Percentiles rank a stretch among this genome's conserved stretches.
These are phyloP conservation scores for Entomyzon cyanotis DNA, from an alignment of 2,113 vertebrate species.

Conservation along the genomic window DNA sequence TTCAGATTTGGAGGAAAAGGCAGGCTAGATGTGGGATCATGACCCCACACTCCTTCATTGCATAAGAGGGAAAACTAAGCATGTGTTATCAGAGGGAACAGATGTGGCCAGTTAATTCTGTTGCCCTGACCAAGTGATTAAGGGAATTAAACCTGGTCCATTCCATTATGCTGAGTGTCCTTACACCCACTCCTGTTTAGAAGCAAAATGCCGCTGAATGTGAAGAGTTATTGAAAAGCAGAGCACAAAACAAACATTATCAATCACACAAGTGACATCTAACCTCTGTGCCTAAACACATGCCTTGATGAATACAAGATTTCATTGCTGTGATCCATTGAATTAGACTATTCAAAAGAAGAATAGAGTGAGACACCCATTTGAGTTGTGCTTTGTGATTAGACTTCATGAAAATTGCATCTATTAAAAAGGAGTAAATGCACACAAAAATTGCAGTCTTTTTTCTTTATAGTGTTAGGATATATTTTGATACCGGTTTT, in stretches of 20 bases:
- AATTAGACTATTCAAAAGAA: slow-evolving; percentile 52
- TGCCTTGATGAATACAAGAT: slow-evolving; percentile 31
- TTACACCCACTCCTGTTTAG: slow-evolving; percentile 67
- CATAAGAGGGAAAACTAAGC: slow-evolving; percentile 50
- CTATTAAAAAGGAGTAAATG: slow-evolving; percentile 35
- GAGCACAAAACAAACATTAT: slow-evolving; percentile 68
- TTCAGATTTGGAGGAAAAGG: background rate
- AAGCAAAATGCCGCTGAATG: slow-evolving; percentile 58
- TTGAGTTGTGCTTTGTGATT: slow-evolving; percentile 46
- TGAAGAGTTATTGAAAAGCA: slow-evolving; percentile 68
- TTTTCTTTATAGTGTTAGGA: background rate
- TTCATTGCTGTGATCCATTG: slow-evolving; percentile 27
- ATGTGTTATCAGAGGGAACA: slow-evolving; percentile 64
- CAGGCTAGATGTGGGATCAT: slow-evolving; percentile 10
- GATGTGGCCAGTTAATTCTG: slow-evolving; percentile 79
- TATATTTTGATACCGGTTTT: slow-evolving; percentile 22
- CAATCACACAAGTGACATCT: slow-evolving; percentile 70
- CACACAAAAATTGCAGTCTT: background rate
- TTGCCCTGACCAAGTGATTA: slow-evolving; percentile 78
- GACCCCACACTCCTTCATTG: slow-evolving; percentile 45
- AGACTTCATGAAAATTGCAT: slow-evolving; percentile 35
- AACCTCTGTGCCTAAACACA: slow-evolving; percentile 63
- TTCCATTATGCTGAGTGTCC: slow-evolving; percentile 76
- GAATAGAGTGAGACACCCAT: background rate
- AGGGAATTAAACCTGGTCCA: slow-evolving; percentile 78